These are phyloP conservation scores for Agrochola litura DNA, from an alignment of 2,888 invertebrate species.

Conservation along the genomic window DNA sequence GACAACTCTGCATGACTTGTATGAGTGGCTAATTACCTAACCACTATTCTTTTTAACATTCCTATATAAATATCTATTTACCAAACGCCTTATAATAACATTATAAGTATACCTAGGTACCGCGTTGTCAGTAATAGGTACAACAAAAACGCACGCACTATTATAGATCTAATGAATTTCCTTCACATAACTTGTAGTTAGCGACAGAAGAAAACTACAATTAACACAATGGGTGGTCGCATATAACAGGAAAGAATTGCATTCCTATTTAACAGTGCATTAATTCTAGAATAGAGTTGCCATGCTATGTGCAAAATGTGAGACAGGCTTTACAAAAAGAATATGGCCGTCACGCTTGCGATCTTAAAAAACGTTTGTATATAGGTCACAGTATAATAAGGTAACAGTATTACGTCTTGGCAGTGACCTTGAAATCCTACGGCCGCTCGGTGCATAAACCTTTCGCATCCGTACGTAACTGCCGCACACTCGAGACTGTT, in stretches of 20 bases:
- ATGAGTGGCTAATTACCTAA: background rate
- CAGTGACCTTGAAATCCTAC: too few species aligned
- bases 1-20: background rate
- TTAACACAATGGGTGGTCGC: slow-evolving; percentile 74
- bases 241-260: slow-evolving; percentile 69
- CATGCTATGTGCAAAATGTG: slow-evolving; percentile 61
- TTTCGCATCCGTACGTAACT: too few species aligned
- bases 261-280: slow-evolving; percentile 72
- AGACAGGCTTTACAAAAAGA: slow-evolving; percentile 28
- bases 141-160: slow-evolving; percentile 17
- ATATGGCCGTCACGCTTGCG: slow-evolving; percentile 1
- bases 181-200: slow-evolving; percentile 33
- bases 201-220: slow-evolving; percentile 52
- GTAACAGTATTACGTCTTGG: too few species aligned
- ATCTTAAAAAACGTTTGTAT: background rate
- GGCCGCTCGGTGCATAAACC: too few species aligned
- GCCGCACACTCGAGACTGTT: too few species aligned
- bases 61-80: background rate
- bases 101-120: background rate
- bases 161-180: slow-evolving; percentile 38
- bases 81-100: background rate
- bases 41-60: background rate
- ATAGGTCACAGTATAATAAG: too few species aligned
- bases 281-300: slow-evolving; percentile 61
- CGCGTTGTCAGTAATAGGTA: too few species aligned